A percentile compares a stretch with the other conserved stretches of the same genome.
phyloP scores from a whole-genome alignment of 2,113 vertebrate species.

The Maylandia zebra region DNA sequence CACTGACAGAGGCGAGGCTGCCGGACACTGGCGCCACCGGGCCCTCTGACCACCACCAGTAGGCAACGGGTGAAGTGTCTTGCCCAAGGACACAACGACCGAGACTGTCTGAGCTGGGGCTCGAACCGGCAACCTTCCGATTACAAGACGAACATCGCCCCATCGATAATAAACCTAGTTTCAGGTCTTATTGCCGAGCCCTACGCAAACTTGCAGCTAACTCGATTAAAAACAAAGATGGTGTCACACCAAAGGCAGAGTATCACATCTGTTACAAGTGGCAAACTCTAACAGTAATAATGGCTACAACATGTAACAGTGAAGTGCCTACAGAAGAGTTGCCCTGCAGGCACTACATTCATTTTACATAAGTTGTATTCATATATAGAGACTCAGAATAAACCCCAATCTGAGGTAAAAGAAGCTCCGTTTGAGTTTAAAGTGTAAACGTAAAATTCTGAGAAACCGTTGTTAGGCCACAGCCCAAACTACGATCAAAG shows the following conservation, averaged over 20 bases:
- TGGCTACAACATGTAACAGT: background rate
- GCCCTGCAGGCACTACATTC: background rate
- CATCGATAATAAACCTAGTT: background rate
- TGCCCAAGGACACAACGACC: fast-evolving
- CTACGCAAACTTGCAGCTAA: background rate
- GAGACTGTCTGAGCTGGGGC: fast-evolving
- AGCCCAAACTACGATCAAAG: conserved; percentile 43
- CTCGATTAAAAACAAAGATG: background rate
- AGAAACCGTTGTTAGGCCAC: conserved; percentile 52
- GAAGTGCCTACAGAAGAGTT: background rate
- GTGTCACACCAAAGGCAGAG: background rate
- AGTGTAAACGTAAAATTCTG: conserved; percentile 41
- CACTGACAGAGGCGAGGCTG: background rate
- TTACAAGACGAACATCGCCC: fast-evolving
- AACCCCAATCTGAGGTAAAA: background rate
- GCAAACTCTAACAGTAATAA: background rate
- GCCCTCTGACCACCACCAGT: background rate
- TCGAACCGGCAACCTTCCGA: fast-evolving
- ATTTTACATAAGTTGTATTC: background rate
- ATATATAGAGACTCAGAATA: background rate
- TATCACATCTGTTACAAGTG: background rate
- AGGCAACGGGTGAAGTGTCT: fast-evolving
- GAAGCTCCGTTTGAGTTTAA: background rate
- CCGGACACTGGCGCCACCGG: fast-evolving
- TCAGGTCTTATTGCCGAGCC: fast-evolving